A percentile compares a stretch with the other conserved stretches of the same genome.
Conservation (phyloP, 2,888 invertebrate species). For the Drosophila fulvimacula region DNA sequence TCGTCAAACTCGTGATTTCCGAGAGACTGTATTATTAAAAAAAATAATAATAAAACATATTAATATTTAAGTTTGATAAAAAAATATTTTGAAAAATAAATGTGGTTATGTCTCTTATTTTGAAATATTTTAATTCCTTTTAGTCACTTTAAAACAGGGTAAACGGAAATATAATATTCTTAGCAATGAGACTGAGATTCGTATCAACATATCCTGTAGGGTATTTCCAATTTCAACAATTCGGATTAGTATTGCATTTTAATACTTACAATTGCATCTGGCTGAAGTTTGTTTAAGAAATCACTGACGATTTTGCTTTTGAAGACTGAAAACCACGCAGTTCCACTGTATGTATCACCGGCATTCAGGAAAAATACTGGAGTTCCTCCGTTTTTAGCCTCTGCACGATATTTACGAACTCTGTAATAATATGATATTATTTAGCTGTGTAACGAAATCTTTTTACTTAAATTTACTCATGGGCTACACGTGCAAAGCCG, state of each 20-base stretch:
- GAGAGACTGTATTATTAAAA: conserved; percentile 87
- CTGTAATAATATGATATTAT: conserved; percentile 82
- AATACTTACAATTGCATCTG: conserved; percentile 95
- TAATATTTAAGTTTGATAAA: no score
- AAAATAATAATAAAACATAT: conserved; percentile 18
- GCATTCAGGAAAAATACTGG: conserved; percentile 94
- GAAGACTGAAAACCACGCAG: conserved; percentile 93
- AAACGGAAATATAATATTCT: no score
- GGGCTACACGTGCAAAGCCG: conserved; percentile 92
- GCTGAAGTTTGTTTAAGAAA: conserved; percentile 91
- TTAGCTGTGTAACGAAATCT: no score
- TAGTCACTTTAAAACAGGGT: no score
- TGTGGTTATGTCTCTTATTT: no score
- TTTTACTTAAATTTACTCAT: conserved; percentile 70
- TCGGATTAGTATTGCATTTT: no score
- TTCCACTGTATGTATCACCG: conserved; percentile 96
- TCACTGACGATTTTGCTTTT: conserved; percentile 92
- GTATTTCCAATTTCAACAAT: no score
- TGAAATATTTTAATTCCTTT: no score
- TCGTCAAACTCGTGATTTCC: conserved; percentile 98
- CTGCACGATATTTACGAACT: conserved; percentile 88
- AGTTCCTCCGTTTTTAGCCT: conserved; percentile 86
- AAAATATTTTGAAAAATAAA: no score
- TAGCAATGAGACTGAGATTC: no score
- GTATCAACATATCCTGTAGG: no score